Conservation (phyloP, 1,140 invertebrate species). For the Ceratina japonica region DNA sequence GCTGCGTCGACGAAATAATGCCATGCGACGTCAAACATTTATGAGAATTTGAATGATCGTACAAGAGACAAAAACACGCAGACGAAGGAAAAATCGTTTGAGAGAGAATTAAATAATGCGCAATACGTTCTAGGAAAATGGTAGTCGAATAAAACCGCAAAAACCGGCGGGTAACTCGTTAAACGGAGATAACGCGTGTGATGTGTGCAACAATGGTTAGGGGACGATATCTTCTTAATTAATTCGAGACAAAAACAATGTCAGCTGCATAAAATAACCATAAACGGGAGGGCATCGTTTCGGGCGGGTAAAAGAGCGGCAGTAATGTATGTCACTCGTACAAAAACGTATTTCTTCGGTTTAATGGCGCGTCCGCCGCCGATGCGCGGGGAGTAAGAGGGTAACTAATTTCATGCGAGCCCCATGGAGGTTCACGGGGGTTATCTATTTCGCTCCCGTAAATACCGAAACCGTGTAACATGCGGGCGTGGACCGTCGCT, state of each 20-base stretch:
- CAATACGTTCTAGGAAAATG: no score
- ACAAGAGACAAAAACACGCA: no score
- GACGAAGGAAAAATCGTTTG: no score
- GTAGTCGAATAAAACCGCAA: no score
- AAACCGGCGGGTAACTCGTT: no score
- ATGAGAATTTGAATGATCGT: no score
- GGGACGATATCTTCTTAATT: not conserved
- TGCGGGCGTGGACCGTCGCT: slow-evolving; percentile 33
- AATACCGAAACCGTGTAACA: slow-evolving; percentile 46
- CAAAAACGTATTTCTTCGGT: slow-evolving; percentile 35
- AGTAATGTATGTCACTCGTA: slow-evolving; percentile 16
- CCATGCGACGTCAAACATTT: no score
- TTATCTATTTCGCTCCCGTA: slow-evolving; percentile 56
- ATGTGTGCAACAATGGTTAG: not conserved
- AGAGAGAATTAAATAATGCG: no score
- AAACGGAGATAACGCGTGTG: slow-evolving; percentile 1
- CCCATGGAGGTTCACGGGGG: slow-evolving; percentile 39
- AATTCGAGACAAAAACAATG: not conserved
- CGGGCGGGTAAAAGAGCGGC: not conserved
- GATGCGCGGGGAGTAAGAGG: slow-evolving; percentile 8
- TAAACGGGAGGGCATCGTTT: not conserved
- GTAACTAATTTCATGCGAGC: slow-evolving; percentile 46
- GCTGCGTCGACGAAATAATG: no score
- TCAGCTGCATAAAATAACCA: not conserved
- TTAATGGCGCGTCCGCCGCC: slow-evolving; percentile 20